A percentile compares a stretch with the other conserved stretches of the same genome.
phyloP scores from a whole-genome alignment of 2,888 invertebrate genomes.

The Athrips mouffetella region DNA sequence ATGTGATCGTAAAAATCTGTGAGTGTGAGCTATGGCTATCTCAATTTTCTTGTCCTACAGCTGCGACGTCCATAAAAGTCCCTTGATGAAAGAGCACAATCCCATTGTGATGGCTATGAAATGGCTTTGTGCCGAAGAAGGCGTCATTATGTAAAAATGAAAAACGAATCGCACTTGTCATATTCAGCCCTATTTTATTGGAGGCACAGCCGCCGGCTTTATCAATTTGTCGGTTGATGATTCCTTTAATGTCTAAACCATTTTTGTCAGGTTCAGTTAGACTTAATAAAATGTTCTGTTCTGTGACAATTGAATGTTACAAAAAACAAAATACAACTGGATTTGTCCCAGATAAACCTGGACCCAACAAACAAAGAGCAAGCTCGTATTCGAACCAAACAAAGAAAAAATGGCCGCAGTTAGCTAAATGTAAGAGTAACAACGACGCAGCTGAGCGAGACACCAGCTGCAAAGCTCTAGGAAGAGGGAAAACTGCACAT shows the following conservation, averaged over 20 bases:
- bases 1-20: too few relatives aligned
- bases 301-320: neutral
- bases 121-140: constrained; percentile 63
- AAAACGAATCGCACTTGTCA: constrained; percentile 70
- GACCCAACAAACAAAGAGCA: constrained; percentile 12
- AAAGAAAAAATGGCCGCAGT: constrained; percentile 18
- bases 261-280: constrained; percentile 16
- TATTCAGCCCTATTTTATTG: constrained; percentile 53
- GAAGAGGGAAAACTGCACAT: constrained; percentile 26
- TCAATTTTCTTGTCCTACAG: constrained; percentile 66
- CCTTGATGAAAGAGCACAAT: constrained; percentile 73
- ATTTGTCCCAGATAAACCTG: neutral
- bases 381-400: constrained; percentile 18
- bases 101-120: constrained; percentile 71
- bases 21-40: constrained; percentile 48
- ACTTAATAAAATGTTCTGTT: neutral
- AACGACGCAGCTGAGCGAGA: constrained; percentile 19
- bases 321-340: neutral
- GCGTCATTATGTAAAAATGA: constrained; percentile 70
- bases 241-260: constrained; percentile 6
- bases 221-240: constrained; percentile 39
- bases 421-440: constrained; percentile 23
- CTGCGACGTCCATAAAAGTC: constrained; percentile 68
- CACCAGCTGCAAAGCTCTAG: constrained; percentile 28
- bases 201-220: constrained; percentile 36